Percentiles rank a stretch among this genome's conserved stretches.
These are phyloP conservation scores for Entomyzon cyanotis DNA, from an alignment of 2,113 vertebrate species.

Conservation along the genomic window DNA sequence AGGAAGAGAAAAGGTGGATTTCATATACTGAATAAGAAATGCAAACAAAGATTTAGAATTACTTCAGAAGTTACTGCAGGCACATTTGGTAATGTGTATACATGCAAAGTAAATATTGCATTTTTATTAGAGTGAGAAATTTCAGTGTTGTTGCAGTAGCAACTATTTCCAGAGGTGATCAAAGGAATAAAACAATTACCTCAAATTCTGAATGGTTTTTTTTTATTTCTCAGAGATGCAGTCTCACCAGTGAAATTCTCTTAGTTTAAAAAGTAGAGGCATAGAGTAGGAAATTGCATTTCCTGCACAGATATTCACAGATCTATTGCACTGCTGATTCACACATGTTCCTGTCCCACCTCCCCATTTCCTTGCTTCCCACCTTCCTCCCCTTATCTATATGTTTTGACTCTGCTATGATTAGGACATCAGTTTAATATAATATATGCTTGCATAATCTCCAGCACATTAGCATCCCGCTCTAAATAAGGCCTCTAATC, in stretches of 20 bases:
- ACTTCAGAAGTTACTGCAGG: background rate
- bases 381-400: background rate
- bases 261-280: background rate
- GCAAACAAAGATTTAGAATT: constrained; percentile 2
- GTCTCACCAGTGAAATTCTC: background rate
- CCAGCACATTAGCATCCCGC: background rate
- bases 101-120: background rate
- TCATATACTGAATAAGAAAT: background rate
- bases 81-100: background rate
- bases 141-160: background rate
- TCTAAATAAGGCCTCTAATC: background rate
- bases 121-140: background rate
- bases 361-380: background rate
- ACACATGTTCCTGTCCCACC: background rate
- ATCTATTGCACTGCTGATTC: background rate
- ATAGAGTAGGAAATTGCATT: background rate
- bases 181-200: background rate
- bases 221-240: background rate
- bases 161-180: background rate
- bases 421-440: background rate
- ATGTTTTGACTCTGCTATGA: background rate
- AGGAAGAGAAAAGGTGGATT: background rate
- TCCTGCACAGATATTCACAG: background rate
- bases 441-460: background rate
- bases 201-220: background rate